These are phyloP conservation scores for Dallia pectoralis DNA, from an alignment of 2,797 vertebrate species.

Conservation along the genomic window DNA sequence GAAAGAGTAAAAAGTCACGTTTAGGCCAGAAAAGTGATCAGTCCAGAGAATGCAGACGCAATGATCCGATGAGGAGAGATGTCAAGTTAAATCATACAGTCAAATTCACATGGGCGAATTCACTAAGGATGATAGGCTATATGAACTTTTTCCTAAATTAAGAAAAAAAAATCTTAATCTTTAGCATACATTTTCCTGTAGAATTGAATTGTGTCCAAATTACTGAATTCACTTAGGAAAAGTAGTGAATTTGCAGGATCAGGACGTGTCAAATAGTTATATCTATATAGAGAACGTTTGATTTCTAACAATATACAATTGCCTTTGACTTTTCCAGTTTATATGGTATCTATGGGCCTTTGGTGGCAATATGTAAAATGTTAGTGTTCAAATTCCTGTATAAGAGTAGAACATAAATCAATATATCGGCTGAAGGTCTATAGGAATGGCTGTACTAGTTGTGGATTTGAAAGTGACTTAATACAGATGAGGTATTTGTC, in stretches of 20 bases:
- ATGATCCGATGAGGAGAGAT: conserved; percentile 65
- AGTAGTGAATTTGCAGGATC: not conserved
- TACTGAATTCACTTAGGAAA: not conserved
- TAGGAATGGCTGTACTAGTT: conserved; percentile 39
- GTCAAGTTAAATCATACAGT: conserved; percentile 70
- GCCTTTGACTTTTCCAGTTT: not conserved
- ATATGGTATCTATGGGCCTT: no score
- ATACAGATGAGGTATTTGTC: conserved; percentile 48
- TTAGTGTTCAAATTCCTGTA: not conserved
- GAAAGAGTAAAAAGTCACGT: conserved; percentile 49
- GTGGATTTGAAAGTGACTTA: conserved; percentile 42
- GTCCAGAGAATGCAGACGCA: conserved; percentile 56
- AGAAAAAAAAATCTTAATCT: not conserved
- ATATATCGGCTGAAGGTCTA: conserved; percentile 27
- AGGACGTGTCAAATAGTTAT: no score
- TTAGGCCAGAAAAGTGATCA: conserved; percentile 66
- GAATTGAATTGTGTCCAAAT: not conserved
- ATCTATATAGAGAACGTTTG: no score
- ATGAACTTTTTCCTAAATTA: not conserved
- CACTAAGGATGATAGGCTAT: conserved; percentile 13
- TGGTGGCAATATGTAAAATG: not conserved
- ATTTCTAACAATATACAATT: not conserved
- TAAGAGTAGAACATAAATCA: conserved; percentile 8
- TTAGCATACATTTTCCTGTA: not conserved
- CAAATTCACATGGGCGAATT: conserved; percentile 50